Base-by-base conservation (phyloP, 2,888 invertebrate species). In the Cerastis rubricosa region DNA sequence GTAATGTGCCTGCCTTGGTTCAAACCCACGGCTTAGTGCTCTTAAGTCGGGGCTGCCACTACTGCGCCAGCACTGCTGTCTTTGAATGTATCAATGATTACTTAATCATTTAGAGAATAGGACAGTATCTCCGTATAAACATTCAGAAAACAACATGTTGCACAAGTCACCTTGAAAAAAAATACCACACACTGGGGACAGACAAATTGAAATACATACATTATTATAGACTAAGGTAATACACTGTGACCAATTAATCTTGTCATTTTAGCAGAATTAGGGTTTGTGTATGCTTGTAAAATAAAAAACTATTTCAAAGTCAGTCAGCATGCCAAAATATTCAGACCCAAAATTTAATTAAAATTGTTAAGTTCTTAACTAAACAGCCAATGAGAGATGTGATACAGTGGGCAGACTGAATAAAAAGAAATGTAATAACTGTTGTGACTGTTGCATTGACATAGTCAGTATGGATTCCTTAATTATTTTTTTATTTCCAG, bases 401-500 rank as follows among this genome's bases (percentile, higher is more conserved):
- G 17, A 49, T n/a, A 11, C 35, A 35, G 2, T 35, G 35, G 35
- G 17, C 17, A 29, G 35, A 35, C 5, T 59, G 19, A 8, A 5
- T 49, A 19, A 51, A 51, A n/a, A 51, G 19, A 49, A 49, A 49
- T 22, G 22, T 51, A 22, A 51, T 51, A 47, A 6, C 51, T 51
- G 22, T 22, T 51, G 29, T 19, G 29, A 35, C 59, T 59, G 19
- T 17, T 59, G 29, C 7, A n/a, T 51, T 35, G 14, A 8, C 0
- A 29, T 70, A 19, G 8, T 14, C 8, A 19, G 25, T 71, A 66
- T 8, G 4, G 5, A 65, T 43, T 49, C 7, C 3, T 29, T 51
- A 43, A 43, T 69, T 9, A 54, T 19, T 29, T 63, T n/a, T 35
- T 6, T 71, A 80, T 81, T 93, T 93, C 57, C 90, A 96, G 96